Conservation (phyloP, 2,113 vertebrate genomes). For the Pygoscelis antarcticus region DNA sequence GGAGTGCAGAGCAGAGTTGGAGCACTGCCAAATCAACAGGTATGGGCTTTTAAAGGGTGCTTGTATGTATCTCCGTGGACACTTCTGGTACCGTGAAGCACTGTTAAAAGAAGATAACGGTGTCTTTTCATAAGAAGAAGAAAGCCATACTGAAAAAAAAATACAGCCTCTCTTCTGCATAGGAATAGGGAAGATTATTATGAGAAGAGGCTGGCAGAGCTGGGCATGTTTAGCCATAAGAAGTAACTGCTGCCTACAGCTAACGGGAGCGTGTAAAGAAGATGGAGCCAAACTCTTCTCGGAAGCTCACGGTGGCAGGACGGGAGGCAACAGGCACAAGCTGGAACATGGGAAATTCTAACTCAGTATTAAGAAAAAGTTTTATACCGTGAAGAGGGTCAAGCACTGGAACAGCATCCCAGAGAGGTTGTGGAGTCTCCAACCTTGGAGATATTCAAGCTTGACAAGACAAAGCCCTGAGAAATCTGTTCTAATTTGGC, state of each 20-base stretch:
- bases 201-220: not conserved
- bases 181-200: not conserved
- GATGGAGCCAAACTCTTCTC: not conserved
- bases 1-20: not conserved
- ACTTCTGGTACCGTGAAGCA: not conserved
- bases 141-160: not conserved
- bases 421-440: not conserved
- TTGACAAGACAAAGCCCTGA: not conserved
- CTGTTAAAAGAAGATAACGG: not conserved
- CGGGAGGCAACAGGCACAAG: not conserved
- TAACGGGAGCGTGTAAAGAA: not conserved
- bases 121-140: not conserved
- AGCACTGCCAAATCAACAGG: not conserved
- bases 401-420: not conserved
- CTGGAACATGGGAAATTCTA: not conserved
- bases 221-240: not conserved
- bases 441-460: not conserved
- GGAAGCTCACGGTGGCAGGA: rapidly evolving
- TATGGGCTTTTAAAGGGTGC: not conserved
- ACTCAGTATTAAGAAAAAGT: not conserved
- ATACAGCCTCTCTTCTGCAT: not conserved
- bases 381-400: not conserved
- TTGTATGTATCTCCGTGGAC: not conserved
- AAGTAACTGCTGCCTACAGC: not conserved
- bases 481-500: not conserved